These are phyloP conservation scores for Metaphire vulgaris DNA, from an alignment of 1,140 invertebrate species.

Conservation along the genomic window DNA sequence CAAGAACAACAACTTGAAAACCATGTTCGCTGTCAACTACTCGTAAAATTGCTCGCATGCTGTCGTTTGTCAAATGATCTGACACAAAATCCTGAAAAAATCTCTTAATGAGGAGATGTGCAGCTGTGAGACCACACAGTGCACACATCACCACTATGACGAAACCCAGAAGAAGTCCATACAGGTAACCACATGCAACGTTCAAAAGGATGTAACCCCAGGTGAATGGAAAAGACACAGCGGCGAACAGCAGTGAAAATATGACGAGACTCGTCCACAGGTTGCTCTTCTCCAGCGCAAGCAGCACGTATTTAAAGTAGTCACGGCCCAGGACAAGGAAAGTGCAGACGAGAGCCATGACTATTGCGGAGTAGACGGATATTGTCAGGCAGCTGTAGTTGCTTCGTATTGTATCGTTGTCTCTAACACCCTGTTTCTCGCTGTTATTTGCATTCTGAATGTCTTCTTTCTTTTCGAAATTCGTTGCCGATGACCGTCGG, in stretches of 20 bases:
- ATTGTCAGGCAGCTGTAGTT: slow-evolving; percentile 20
- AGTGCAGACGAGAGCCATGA: slow-evolving; percentile 19
- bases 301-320: slow-evolving; percentile 61
- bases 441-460: too few relatives aligned
- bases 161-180: slow-evolving; percentile 68
- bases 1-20: slow-evolving; percentile 74
- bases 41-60: slow-evolving; percentile 66
- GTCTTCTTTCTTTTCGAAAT: too few relatives aligned
- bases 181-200: slow-evolving; percentile 76
- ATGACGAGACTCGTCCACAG: slow-evolving; percentile 65
- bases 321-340: slow-evolving; percentile 22
- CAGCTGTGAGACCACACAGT: slow-evolving; percentile 70
- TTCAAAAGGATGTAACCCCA: slow-evolving; percentile 79
- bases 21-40: slow-evolving; percentile 75
- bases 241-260: slow-evolving; percentile 68
- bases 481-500: too few relatives aligned
- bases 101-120: slow-evolving; percentile 64
- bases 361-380: slow-evolving; percentile 23
- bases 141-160: slow-evolving; percentile 68
- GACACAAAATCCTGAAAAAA: slow-evolving; percentile 54
- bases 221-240: slow-evolving; percentile 78
- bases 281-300: slow-evolving; percentile 73
- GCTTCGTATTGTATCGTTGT: neutral
- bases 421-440: too few relatives aligned
- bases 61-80: slow-evolving; percentile 62